Percentiles rank a stretch among this genome's conserved stretches.
Evolutionary conservation across 2,888 invertebrate species (phyloP).

Genomic region (Gastracanthus pulcherrimus): DNA sequence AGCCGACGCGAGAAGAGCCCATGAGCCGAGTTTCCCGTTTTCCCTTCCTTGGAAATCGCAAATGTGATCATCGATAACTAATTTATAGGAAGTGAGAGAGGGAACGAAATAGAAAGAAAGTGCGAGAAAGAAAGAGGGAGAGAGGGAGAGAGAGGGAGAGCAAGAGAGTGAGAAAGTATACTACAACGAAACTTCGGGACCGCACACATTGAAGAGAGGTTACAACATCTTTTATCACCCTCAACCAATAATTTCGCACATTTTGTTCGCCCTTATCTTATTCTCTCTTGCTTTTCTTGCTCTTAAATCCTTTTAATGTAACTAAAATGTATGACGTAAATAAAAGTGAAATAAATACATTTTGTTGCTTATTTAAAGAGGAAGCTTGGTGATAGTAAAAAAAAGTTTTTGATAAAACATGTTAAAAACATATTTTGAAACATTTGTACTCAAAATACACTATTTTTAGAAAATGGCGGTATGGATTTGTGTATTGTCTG

Average conservation of each 20-base stretch:
- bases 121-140: too few relatives aligned
- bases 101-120: too few relatives aligned
- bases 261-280: not conserved
- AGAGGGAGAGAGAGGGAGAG: not conserved
- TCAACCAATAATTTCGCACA: constrained; percentile 12
- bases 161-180: not conserved
- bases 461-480: too few relatives aligned
- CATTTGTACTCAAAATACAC: too few relatives aligned
- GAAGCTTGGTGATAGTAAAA: too few relatives aligned
- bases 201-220: not conserved
- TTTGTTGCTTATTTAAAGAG: too few relatives aligned
- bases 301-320: too few relatives aligned
- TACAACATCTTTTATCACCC: not conserved
- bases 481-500: too few relatives aligned
- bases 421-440: too few relatives aligned
- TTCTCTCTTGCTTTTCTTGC: not conserved
- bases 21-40: not conserved
- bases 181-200: not conserved
- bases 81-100: not conserved
- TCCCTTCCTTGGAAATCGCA: not conserved
- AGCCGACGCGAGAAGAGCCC: not conserved
- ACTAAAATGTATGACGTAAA: too few relatives aligned
- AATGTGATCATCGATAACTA: constrained; percentile 33
- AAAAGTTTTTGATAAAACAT: too few relatives aligned
- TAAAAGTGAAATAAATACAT: too few relatives aligned